Percentiles rank a stretch among this genome's conserved stretches.
Evolutionary conservation across 2,888 invertebrate species (phyloP).

Genomic region (Archips xylosteana): DNA sequence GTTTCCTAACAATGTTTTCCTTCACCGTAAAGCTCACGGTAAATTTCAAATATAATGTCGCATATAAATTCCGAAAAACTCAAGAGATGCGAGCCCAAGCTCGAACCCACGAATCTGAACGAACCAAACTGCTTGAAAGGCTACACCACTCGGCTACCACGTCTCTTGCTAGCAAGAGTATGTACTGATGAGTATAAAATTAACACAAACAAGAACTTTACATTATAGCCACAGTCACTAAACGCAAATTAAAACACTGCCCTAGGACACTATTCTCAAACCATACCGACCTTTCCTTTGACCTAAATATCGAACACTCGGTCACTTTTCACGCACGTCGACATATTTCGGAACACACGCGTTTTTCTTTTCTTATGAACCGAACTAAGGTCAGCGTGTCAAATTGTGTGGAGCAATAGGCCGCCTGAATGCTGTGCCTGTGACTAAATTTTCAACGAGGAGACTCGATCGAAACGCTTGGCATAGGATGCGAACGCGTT

Average conservation of each 20-base stretch:
- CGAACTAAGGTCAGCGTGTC: conserved; percentile 52
- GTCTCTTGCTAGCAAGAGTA: too few species aligned
- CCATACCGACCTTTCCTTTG: conserved; percentile 24
- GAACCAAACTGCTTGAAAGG: too few species aligned
- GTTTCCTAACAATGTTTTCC: too few species aligned
- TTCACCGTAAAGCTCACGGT: too few species aligned
- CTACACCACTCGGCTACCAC: too few species aligned
- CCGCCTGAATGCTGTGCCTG: conserved; percentile 62
- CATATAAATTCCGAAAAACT: too few species aligned
- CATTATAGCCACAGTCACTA: background rate
- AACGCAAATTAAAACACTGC: conserved; percentile 1
- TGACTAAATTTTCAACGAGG: conserved; percentile 77
- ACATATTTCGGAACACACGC: conserved; percentile 13
- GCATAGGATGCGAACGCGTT: conserved; percentile 65
- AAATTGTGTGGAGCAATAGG: conserved; percentile 52
- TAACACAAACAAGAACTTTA: too few species aligned
- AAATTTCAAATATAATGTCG: too few species aligned
- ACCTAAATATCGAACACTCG: conserved; percentile 37
- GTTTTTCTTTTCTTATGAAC: conserved; percentile 46
- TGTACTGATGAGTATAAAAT: too few species aligned
- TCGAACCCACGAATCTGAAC: too few species aligned
- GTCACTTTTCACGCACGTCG: conserved; percentile 42
- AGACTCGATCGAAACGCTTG: conserved; percentile 72
- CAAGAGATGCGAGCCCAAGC: too few species aligned
- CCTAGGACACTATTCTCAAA: conserved; percentile 4